Conservation (phyloP, 1,140 invertebrate genomes). For the Megathymus violae region DNA sequence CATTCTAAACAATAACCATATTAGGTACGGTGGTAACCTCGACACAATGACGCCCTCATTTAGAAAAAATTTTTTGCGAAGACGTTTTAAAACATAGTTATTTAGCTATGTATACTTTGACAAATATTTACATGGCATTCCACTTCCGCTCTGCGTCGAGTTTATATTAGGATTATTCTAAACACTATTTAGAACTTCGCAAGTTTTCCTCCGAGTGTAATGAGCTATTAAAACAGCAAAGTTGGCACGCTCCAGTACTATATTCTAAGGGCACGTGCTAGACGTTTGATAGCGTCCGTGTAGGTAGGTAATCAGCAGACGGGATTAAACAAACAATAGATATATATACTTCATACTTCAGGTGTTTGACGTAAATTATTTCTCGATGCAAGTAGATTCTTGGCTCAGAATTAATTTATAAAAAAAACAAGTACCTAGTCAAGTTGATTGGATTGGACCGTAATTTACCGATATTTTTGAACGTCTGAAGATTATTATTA, state of each 20-base stretch:
- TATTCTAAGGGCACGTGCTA: slow-evolving; percentile 53
- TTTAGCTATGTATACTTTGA: slow-evolving; percentile 36
- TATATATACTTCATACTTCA: background rate
- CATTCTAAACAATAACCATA: too few relatives aligned
- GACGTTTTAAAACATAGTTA: slow-evolving; percentile 16
- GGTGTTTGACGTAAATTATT: slow-evolving; percentile 2
- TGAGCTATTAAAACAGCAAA: slow-evolving; percentile 60
- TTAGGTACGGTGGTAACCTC: too few relatives aligned
- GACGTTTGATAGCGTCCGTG: slow-evolving; percentile 35
- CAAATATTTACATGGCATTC: slow-evolving; percentile 38
- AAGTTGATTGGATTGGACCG: too few relatives aligned
- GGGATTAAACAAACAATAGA: slow-evolving; percentile 9
- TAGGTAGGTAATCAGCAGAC: slow-evolving; percentile 5
- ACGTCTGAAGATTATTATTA: too few relatives aligned
- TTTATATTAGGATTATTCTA: slow-evolving; percentile 58
- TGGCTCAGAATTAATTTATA: slow-evolving; percentile 8
- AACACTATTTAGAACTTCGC: slow-evolving; percentile 47
- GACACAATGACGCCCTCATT: background rate
- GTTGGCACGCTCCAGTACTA: slow-evolving; percentile 54
- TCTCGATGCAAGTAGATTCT: slow-evolving; percentile 12
- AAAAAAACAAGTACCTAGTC: background rate
- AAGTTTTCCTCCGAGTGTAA: slow-evolving; percentile 52
- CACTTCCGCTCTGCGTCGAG: slow-evolving; percentile 47
- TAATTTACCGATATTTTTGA: too few relatives aligned
- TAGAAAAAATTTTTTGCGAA: slow-evolving; percentile 5